phyloP scores from a whole-genome alignment of 2,113 vertebrate genomes.

The Numenius arquata region DNA sequence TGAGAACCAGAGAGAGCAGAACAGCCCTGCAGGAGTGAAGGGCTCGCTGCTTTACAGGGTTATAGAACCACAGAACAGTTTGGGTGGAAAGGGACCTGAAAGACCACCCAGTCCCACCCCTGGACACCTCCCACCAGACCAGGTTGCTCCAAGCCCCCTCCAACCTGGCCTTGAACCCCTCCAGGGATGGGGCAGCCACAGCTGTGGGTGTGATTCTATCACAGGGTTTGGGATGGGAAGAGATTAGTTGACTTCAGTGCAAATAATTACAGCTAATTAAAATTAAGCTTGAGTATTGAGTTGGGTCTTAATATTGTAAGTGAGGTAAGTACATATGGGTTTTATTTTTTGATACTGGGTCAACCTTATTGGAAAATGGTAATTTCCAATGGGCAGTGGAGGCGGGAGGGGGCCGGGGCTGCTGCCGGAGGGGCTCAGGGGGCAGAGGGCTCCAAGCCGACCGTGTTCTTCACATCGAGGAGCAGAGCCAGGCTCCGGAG shows the following conservation, averaged over 20 bases:
- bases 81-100: no score
- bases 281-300: background rate
- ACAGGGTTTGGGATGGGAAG: fast-evolving
- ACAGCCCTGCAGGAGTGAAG: fast-evolving
- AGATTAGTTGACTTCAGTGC: background rate
- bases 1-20: fast-evolving
- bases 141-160: no score
- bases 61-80: no score
- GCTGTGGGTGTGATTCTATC: no score
- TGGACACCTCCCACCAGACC: no score
- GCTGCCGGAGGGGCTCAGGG: background rate
- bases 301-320: background rate
- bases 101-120: no score
- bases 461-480: fast-evolving
- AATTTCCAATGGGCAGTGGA: fast-evolving
- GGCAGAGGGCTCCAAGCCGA: fast-evolving
- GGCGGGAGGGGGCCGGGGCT: background rate
- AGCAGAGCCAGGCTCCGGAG: background rate
- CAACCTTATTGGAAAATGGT: fast-evolving
- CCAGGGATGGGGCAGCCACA: no score
- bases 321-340: fast-evolving
- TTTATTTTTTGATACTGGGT: no score
- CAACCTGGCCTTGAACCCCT: no score
- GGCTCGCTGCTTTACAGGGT: background rate
- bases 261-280: no score